phyloP scores from a whole-genome alignment of 2,113 vertebrate genomes.

The Hippolais icterina region DNA sequence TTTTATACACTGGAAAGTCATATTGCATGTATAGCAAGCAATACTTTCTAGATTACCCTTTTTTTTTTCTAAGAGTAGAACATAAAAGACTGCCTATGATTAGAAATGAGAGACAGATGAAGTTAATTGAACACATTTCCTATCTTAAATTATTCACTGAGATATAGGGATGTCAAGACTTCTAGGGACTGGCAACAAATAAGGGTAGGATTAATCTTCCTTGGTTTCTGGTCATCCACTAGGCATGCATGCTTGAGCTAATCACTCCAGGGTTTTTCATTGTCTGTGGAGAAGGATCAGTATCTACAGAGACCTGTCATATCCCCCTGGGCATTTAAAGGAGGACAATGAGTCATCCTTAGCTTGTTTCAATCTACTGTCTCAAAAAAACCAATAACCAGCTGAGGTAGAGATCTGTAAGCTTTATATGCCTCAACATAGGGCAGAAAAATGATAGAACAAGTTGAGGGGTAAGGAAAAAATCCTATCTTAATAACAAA shows the following conservation, averaged over 20 bases:
- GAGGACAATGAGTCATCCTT: not conserved
- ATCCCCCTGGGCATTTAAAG: not conserved
- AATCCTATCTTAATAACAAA: not conserved
- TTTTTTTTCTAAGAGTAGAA: not conserved
- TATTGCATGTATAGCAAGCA: not conserved
- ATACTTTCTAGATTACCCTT: not conserved
- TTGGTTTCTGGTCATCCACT: not conserved
- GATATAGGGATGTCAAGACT: not conserved
- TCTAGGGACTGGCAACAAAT: not conserved
- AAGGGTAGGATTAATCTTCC: not conserved
- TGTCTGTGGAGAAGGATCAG: not conserved
- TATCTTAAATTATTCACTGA: slow-evolving; percentile 3
- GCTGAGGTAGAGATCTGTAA: not conserved
- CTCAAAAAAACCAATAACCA: not conserved
- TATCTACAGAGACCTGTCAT: not conserved
- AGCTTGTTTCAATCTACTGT: not conserved
- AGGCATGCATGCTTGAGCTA: not conserved
- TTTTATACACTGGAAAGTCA: not conserved
- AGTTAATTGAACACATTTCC: not conserved
- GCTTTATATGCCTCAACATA: not conserved
- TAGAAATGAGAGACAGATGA: not conserved
- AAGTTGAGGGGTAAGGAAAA: not conserved
- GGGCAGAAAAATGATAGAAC: not conserved
- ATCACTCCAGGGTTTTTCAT: not conserved
- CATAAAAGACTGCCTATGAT: not conserved